Conservation (phyloP, 2,888 invertebrate genomes). For the Drosophila affinis region DNA sequence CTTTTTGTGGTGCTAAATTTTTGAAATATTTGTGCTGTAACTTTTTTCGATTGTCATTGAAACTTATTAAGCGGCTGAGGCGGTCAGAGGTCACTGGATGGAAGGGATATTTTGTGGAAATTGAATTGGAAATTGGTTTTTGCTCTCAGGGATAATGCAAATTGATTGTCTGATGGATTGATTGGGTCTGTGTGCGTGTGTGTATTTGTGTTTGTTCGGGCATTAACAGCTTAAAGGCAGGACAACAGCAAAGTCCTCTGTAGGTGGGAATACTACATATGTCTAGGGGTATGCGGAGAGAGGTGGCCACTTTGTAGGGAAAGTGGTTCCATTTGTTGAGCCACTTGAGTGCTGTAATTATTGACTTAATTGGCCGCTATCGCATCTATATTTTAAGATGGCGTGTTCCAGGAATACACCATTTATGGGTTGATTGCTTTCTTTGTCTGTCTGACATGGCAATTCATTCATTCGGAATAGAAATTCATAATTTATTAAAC, state of each 20-base stretch:
- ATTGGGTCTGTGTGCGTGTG: constrained; percentile 7
- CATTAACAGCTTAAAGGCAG: constrained; percentile 21
- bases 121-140: constrained; percentile 26
- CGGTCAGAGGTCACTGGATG: constrained; percentile 1
- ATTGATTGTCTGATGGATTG: constrained; percentile 29
- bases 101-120: constrained; percentile 12
- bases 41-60: constrained; percentile 21
- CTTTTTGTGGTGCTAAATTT: constrained; percentile 23
- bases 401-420: background rate
- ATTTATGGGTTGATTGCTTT: background rate
- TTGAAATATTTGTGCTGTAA: constrained; percentile 8
- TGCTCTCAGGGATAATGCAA: constrained; percentile 11
- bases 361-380: background rate
- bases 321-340: background rate
- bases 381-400: background rate
- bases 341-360: background rate
- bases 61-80: constrained; percentile 44
- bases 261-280: background rate
- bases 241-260: background rate
- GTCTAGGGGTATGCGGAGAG: background rate
- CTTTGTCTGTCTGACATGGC: background rate
- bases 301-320: background rate
- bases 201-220: background rate
- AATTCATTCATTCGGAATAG: background rate
- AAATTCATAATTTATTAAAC: background rate